These are phyloP conservation scores for Neodiprion virginianus DNA, from an alignment of 1,140 invertebrate species.

Conservation along the genomic window DNA sequence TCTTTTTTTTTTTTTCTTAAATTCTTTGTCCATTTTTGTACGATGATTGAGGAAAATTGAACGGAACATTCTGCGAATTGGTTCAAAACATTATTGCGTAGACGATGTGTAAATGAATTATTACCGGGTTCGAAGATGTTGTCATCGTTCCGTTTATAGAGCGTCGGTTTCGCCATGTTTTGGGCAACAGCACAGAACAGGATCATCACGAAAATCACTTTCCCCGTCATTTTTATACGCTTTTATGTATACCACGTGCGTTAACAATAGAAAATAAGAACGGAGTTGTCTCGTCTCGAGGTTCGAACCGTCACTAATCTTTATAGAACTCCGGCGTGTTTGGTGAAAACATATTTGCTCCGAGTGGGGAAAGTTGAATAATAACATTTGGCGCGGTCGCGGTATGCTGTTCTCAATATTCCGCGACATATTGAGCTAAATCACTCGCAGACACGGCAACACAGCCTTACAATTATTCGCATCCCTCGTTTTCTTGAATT, in stretches of 20 bases:
- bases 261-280: not conserved
- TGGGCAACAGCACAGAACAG: constrained; percentile 34
- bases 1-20: not conserved
- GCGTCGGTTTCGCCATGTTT: constrained; percentile 46
- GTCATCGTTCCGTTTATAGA: constrained; percentile 52
- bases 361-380: constrained; percentile 45
- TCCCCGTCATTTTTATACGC: constrained; percentile 3
- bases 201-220: constrained; percentile 30
- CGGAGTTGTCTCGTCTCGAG: not conserved
- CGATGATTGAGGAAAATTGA: not conserved
- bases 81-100: not conserved
- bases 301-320: not conserved
- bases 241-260: not conserved
- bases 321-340: not conserved
- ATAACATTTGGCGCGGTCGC: constrained; percentile 5
- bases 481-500: no score
- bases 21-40: not conserved
- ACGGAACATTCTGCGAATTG: not conserved
- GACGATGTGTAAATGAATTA: not conserved
- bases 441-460: not conserved
- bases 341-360: constrained; percentile 39
- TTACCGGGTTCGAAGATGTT: constrained; percentile 54
- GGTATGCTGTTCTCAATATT: not conserved
- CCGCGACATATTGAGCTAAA: not conserved
- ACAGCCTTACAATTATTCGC: no score